Base-by-base conservation (phyloP, 2,797 vertebrate genomes). In the Pampus argenteus region DNA sequence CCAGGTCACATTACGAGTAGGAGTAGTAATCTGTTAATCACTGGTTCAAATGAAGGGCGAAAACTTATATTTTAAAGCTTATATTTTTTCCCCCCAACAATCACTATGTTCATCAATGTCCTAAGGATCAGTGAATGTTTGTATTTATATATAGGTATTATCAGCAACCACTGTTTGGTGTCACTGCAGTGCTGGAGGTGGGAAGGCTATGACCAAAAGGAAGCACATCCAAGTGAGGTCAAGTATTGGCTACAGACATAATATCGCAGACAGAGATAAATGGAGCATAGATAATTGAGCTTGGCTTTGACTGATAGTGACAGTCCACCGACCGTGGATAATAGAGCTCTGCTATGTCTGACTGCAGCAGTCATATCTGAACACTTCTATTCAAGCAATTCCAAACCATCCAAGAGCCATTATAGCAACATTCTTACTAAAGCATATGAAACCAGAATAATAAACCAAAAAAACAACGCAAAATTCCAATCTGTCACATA, bases 201-300 rank as follows among this genome's bases (percentile, higher is more conserved):
- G 47, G 34, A 63, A 29, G 1, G 48, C 56, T 45, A 23, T 60
- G 60, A 66, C 61, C 67, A 52, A 57, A 71, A 52, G 50, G 50
- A 74, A 36, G 45, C 50, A 67, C 29, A 40, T 55, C 60, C 68
- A 13, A 64, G 71, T 28, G 54, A 83, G 86, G 78, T 82, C 81
- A 81, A 76, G 63, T 82, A 72, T 50, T 55, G 70, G 68, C 86
- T 78, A 72, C 79, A 85, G 82, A 82, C 68, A 73, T 65, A 66
- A 57, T 56, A 79, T 82, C 62, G 61, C 71, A 86, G 77, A 83
- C 74, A 66, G 58, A 22, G 67, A 71, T 25, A 85, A 91, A 80
- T 88, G 85, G 91, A 90, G 91, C 89, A 34, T 56, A 50, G 60
- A 66, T 86, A 88, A 89, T 51, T 59, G 65, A 6, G 11, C 71